phyloP scores from a whole-genome alignment of 2,888 invertebrate genomes.

The Amblyteles armatorius region DNA sequence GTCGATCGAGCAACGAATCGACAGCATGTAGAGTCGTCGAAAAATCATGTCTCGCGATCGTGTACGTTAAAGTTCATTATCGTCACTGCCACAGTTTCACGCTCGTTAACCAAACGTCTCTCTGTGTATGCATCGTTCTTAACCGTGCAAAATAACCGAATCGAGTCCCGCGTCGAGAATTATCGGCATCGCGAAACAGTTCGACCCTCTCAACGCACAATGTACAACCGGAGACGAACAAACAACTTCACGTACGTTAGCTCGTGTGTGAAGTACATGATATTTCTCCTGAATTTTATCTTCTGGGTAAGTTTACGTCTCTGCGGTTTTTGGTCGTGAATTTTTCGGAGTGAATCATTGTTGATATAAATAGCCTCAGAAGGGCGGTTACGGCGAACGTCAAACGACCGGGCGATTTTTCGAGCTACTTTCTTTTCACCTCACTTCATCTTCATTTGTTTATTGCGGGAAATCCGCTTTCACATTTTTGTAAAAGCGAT shows the following conservation, averaged over 20 bases:
- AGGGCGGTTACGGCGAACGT: background rate
- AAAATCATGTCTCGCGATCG: slow-evolving; percentile 24
- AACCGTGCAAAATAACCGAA: slow-evolving; percentile 20
- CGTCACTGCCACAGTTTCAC: slow-evolving; percentile 7
- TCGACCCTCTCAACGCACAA: slow-evolving; percentile 58
- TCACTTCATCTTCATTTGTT: background rate
- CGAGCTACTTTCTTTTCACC: no score
- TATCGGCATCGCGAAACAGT: background rate
- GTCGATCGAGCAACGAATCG: background rate
- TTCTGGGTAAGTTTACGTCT: slow-evolving; percentile 91
- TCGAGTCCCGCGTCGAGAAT: background rate
- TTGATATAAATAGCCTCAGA: background rate
- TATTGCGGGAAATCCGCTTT: no score
- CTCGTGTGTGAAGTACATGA: slow-evolving; percentile 95
- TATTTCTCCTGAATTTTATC: slow-evolving; percentile 94
- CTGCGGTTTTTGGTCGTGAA: background rate
- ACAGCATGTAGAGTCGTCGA: slow-evolving; percentile 60
- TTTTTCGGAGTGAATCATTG: background rate
- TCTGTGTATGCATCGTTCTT: slow-evolving; percentile 36
- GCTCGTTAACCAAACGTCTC: slow-evolving; percentile 37
- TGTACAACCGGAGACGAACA: slow-evolving; percentile 87
- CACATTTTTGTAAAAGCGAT: no score
- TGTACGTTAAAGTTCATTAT: background rate
- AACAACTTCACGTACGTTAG: slow-evolving; percentile 93
- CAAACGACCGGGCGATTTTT: background rate